These are phyloP conservation scores for Galago senegalensis DNA, from an alignment of 2,797 vertebrate species.

Conservation along the genomic window DNA sequence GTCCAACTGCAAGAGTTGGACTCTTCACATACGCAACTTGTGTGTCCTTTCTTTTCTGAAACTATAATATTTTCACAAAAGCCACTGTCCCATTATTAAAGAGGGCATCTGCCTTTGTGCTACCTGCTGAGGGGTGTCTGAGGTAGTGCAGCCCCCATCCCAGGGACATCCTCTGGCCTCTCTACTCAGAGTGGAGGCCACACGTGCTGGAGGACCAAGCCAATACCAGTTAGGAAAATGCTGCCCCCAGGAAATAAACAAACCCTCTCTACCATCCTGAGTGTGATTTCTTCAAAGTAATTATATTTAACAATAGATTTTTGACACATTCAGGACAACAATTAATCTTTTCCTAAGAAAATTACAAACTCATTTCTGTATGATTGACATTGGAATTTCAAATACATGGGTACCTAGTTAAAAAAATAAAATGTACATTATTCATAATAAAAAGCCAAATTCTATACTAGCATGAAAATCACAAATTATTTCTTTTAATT, in stretches of 20 bases:
- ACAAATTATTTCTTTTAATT: neutral
- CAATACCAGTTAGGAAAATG: neutral
- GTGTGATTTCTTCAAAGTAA: rapidly evolving
- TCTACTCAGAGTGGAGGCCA: neutral
- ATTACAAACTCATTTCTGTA: neutral
- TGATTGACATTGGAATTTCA: neutral
- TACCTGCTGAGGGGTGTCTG: too few species aligned
- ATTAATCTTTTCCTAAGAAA: neutral
- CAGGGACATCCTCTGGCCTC: neutral
- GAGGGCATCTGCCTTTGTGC: neutral
- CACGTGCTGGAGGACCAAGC: rapidly evolving
- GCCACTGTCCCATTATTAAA: neutral
- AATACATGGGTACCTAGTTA: neutral
- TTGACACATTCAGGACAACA: neutral
- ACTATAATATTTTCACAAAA: neutral
- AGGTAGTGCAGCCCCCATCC: rapidly evolving
- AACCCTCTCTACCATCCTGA: rapidly evolving
- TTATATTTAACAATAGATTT: neutral
- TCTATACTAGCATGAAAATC: neutral
- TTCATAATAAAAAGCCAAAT: neutral
- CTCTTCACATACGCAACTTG: rapidly evolving
- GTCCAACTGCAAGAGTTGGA: rapidly evolving
- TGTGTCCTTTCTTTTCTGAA: neutral
- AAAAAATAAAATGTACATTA: neutral
- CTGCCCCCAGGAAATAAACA: neutral